phyloP scores from a whole-genome alignment of 1,140 invertebrate species.

The Magallana angulata region DNA sequence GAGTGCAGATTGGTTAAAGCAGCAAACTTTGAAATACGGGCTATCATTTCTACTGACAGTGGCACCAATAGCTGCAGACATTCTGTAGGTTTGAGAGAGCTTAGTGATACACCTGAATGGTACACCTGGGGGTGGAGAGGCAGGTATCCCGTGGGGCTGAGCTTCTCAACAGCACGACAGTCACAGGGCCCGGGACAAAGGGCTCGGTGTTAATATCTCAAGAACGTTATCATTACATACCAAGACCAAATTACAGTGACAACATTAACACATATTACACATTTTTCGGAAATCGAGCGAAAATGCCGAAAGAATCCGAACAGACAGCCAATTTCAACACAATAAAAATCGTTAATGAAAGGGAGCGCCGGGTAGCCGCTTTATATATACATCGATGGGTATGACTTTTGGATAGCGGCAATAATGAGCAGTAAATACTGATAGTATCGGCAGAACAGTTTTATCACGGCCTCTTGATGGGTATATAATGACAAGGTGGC shows the following conservation, averaged over 20 bases:
- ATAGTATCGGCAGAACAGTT: slow-evolving; percentile 4
- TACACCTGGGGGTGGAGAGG: neutral
- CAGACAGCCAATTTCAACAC: neutral
- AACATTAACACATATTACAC: slow-evolving; percentile 33
- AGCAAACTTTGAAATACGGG: too few relatives aligned
- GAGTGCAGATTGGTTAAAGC: too few relatives aligned
- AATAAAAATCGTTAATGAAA: neutral
- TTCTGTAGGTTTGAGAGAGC: too few relatives aligned
- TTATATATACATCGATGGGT: neutral
- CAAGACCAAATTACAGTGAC: neutral
- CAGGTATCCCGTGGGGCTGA: neutral
- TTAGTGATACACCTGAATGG: too few relatives aligned
- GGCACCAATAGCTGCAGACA: too few relatives aligned
- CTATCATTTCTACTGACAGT: too few relatives aligned
- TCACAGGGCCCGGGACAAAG: neutral
- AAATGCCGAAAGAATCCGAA: neutral
- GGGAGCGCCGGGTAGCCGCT: neutral
- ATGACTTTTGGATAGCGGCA: neutral
- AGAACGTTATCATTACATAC: neutral
- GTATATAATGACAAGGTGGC: neutral
- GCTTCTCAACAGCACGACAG: neutral
- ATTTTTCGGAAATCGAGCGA: neutral
- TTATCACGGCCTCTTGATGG: slow-evolving; percentile 20
- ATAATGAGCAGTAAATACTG: slow-evolving; percentile 22
- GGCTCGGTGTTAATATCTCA: neutral